Evolutionary conservation across 2,113 vertebrate species (phyloP).

Genomic region (Asarcornis scutulata): DNA sequence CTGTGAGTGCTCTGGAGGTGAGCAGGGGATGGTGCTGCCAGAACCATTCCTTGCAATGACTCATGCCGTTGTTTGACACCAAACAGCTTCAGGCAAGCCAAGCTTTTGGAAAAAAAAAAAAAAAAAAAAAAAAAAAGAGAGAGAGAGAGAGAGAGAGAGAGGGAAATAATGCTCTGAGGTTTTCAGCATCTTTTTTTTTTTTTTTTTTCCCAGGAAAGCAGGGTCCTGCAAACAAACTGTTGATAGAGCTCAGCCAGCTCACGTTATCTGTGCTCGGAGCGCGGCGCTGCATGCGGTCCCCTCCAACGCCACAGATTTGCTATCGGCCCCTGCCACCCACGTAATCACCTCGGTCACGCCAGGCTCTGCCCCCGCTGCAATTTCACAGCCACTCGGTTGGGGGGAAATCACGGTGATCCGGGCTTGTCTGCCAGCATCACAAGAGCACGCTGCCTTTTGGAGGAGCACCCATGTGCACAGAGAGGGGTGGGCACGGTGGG

Average conservation of each 20-base stretch:
- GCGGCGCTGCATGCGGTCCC: not conserved
- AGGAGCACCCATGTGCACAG: not conserved
- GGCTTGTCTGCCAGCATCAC: slow-evolving; percentile 3
- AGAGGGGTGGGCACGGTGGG: not conserved
- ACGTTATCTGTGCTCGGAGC: not conserved
- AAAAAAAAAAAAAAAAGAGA: not conserved
- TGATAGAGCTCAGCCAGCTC: not conserved
- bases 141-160: not conserved
- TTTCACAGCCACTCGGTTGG: slow-evolving; percentile 23
- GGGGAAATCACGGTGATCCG: slow-evolving; percentile 9
- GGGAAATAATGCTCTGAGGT: not conserved
- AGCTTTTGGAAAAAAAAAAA: not conserved
- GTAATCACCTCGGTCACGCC: slow-evolving; percentile 7
- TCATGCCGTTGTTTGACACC: not conserved
- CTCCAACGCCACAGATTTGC: not conserved
- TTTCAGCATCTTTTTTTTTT: not conserved
- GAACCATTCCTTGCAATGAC: not conserved
- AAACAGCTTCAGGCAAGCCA: not conserved
- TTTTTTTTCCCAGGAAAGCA: not conserved
- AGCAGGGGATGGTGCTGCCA: not conserved
- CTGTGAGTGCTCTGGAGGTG: too few relatives aligned
- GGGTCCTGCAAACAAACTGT: not conserved
- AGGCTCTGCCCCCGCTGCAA: not conserved
- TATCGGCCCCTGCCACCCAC: slow-evolving; percentile 6
- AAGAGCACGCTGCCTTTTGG: not conserved